Percentiles rank a stretch among this genome's conserved stretches.
Conservation (phyloP, 2,797 vertebrate genomes). For the Cynopterus sphinx region DNA sequence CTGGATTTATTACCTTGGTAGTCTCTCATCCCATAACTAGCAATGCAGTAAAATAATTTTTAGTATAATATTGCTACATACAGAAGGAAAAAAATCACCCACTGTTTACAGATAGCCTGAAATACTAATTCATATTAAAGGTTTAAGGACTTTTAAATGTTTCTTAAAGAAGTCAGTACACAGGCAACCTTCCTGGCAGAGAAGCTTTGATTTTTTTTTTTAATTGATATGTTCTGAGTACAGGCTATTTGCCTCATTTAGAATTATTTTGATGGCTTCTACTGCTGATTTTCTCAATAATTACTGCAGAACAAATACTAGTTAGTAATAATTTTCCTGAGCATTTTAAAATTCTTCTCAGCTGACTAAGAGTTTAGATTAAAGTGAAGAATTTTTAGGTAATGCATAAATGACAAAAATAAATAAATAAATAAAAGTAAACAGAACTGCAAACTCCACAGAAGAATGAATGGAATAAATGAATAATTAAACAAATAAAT, state of each 20-base stretch:
- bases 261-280: not conserved
- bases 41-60: not conserved
- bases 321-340: not conserved
- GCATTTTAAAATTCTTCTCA: not conserved
- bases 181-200: not conserved
- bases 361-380: not conserved
- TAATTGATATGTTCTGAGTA: not conserved
- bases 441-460: not conserved
- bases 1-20: not conserved
- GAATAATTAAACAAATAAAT: not conserved
- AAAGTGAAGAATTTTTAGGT: not conserved
- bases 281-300: not conserved
- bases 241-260: not conserved
- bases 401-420: not conserved
- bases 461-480: not conserved
- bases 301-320: not conserved
- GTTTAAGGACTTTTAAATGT: not conserved
- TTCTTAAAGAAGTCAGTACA: not conserved
- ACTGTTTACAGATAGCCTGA: not conserved
- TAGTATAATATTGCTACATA: not conserved
- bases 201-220: not conserved
- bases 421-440: not conserved
- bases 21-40: not conserved
- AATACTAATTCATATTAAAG: conserved; percentile 31
- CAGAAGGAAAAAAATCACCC: not conserved